phyloP scores from a whole-genome alignment of 2,888 invertebrate genomes.

The Leptinotarsa tumamoca region DNA sequence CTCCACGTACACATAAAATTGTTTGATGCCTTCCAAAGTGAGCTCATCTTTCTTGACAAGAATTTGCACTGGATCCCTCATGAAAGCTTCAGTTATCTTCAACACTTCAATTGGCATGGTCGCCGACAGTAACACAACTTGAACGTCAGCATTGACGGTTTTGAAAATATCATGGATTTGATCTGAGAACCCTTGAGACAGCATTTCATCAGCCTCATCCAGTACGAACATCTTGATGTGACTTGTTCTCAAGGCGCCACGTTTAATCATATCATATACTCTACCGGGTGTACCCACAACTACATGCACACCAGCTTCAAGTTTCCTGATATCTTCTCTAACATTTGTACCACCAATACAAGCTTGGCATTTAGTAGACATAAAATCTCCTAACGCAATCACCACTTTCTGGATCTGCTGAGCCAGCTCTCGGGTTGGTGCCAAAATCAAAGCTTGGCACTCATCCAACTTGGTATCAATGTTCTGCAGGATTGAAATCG shows the following conservation, averaged over 20 bases:
- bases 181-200: conserved; percentile 98
- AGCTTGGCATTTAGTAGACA: conserved; percentile 97
- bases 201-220: conserved; percentile 99
- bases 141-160: conserved; percentile 90
- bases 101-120: conserved; percentile 99
- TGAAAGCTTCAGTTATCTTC: conserved; percentile 97
- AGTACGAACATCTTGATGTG: conserved; percentile 97
- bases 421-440: conserved; percentile 90
- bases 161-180: conserved; percentile 99
- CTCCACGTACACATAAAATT: conserved; percentile 96
- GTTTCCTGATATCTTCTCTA: conserved; percentile 93
- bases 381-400: conserved; percentile 97
- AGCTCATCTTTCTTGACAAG: conserved; percentile 98
- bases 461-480: conserved; percentile 90
- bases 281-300: conserved; percentile 94
- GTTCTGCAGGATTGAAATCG: conserved; percentile 97
- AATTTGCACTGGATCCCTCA: conserved; percentile 94
- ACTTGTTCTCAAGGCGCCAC: conserved; percentile 88
- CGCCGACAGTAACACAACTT: conserved; percentile 95
- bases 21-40: conserved; percentile 96
- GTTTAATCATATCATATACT: conserved; percentile 85
- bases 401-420: conserved; percentile 85
- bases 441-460: conserved; percentile 97
- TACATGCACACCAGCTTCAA: conserved; percentile 95
- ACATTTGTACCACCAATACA: conserved; percentile 99